These are phyloP conservation scores for Hydrotaea cyrtoneurina DNA, from an alignment of 2,888 invertebrate genomes.

Conservation along the genomic window DNA sequence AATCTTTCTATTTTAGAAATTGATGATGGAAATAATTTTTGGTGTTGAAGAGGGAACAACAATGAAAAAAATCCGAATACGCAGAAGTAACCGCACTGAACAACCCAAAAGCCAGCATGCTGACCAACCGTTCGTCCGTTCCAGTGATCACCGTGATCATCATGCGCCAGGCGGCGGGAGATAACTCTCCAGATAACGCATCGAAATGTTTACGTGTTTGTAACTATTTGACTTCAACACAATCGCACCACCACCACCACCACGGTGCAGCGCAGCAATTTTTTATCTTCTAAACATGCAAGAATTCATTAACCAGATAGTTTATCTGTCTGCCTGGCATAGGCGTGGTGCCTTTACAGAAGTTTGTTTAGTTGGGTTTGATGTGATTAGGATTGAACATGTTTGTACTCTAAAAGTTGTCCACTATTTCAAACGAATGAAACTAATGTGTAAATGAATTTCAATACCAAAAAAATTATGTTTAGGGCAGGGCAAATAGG, in stretches of 20 bases:
- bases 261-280: not conserved
- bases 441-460: no score
- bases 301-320: not conserved
- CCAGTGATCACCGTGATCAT: constrained; percentile 50
- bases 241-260: constrained; percentile 40
- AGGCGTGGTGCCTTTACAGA: not conserved
- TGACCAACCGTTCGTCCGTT: constrained; percentile 37
- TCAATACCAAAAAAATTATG: no score
- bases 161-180: not conserved
- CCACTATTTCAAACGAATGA: no score
- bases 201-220: constrained; percentile 60
- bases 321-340: not conserved
- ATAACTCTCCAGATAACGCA: constrained; percentile 56
- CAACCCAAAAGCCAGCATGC: constrained; percentile 50
- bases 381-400: no score
- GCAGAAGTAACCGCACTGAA: not conserved
- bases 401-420: no score
- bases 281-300: not conserved
- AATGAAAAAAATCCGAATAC: not conserved
- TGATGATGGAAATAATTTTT: constrained; percentile 34
- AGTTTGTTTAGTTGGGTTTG: not conserved
- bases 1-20: constrained; percentile 37
- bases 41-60: not conserved
- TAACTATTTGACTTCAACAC: constrained; percentile 49
- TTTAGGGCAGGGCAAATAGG: no score